Conservation (phyloP, 30 jellyfish, hydroid and myxozoan species). For the Mastigias papua region DNA sequence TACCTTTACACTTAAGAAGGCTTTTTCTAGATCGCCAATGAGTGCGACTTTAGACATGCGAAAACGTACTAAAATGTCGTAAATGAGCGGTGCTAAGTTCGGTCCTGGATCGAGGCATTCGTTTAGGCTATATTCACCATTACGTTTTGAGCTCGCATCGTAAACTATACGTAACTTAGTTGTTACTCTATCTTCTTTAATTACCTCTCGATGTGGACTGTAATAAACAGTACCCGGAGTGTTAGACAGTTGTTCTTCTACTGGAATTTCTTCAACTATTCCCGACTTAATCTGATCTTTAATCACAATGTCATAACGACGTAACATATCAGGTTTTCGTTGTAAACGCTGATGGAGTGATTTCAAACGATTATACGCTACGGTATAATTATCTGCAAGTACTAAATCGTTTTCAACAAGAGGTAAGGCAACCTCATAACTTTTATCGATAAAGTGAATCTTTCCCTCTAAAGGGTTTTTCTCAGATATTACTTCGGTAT, state of each 20-base stretch:
- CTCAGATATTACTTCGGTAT: no score
- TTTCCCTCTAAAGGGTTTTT: no score
- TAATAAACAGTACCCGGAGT: background rate
- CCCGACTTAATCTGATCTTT: background rate
- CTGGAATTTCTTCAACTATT: background rate
- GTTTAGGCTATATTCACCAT: background rate
- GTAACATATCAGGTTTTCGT: background rate
- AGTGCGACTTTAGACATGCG: background rate
- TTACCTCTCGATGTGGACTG: background rate
- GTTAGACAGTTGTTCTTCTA: background rate
- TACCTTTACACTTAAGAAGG: background rate
- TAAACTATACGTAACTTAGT: slow-evolving; percentile 5
- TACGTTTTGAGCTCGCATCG: background rate
- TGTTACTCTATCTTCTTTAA: background rate
- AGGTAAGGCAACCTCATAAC: no score
- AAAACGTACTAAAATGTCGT: slow-evolving; percentile 14
- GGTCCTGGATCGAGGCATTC: slow-evolving; percentile 10
- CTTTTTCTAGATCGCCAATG: slow-evolving; percentile 29
- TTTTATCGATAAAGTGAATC: no score
- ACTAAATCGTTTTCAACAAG: no score
- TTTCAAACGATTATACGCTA: background rate
- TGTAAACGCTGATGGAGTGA: background rate
- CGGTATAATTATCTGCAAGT: slow-evolving; percentile 42
- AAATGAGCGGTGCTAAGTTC: background rate
- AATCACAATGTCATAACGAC: background rate